These are phyloP conservation scores for Ganaspis sp. DNA, from an alignment of 1,140 invertebrate genomes.

Conservation along the genomic window DNA sequence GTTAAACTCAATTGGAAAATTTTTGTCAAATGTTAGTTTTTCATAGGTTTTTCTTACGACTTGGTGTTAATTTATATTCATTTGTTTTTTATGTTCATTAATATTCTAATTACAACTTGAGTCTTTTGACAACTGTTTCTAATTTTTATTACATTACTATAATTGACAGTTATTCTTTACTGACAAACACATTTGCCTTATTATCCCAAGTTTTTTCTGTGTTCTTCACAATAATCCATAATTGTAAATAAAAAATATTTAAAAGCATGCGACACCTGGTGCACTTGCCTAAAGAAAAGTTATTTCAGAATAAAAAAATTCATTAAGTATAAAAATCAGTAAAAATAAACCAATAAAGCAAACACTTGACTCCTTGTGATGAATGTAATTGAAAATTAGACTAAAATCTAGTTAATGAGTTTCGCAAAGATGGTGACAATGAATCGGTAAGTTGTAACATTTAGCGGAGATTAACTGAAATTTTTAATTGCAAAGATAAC, in stretches of 20 bases:
- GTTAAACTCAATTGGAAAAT: too few relatives aligned
- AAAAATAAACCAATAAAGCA: neutral
- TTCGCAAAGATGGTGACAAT: neutral
- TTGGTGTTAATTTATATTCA: too few relatives aligned
- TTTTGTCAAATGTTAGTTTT: too few relatives aligned
- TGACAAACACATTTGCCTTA: too few relatives aligned
- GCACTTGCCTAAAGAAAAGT: neutral
- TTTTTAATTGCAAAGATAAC: neutral
- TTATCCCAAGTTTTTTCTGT: neutral
- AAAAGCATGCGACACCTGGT: slow-evolving; percentile 23
- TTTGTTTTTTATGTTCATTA: too few relatives aligned
- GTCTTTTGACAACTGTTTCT: too few relatives aligned
- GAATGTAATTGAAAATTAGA: neutral
- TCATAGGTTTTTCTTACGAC: too few relatives aligned
- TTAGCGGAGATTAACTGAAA: neutral
- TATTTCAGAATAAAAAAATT: neutral
- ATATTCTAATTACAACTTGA: too few relatives aligned
- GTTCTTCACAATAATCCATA: neutral
- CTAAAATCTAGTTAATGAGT: neutral
- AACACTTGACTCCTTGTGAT: neutral
- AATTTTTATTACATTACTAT: too few relatives aligned
- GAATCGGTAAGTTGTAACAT: neutral
- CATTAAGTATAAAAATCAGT: neutral
- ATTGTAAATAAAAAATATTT: neutral
- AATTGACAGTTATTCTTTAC: too few relatives aligned